These are phyloP conservation scores for Acanthaster planci DNA, from an alignment of 35 echinoderm and acorn worm genomes.

Conservation along the genomic window DNA sequence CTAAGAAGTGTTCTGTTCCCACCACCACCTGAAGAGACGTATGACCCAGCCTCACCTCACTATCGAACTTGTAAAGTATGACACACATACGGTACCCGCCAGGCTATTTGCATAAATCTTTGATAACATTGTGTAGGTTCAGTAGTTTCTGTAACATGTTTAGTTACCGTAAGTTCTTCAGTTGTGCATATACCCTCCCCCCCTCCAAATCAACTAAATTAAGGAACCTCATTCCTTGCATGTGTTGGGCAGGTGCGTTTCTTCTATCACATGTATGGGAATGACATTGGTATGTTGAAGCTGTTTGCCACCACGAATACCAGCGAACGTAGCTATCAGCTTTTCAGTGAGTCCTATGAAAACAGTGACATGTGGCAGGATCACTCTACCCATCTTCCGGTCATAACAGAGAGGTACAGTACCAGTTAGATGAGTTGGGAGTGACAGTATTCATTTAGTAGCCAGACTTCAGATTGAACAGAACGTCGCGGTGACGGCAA, in stretches of 20 bases:
- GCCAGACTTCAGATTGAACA: too few relatives aligned
- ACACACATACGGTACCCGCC: not conserved
- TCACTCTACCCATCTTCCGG: not conserved
- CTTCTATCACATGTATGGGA: slow-evolving; percentile 63
- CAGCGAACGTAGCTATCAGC: not conserved
- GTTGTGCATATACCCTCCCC: too few relatives aligned
- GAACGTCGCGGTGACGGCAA: too few relatives aligned
- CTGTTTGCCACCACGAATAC: slow-evolving; percentile 41
- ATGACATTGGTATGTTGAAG: slow-evolving; percentile 2
- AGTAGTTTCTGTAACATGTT: too few relatives aligned
- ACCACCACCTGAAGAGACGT: slow-evolving; percentile 47
- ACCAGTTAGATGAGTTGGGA: too few relatives aligned
- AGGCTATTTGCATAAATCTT: not conserved
- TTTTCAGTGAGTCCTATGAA: slow-evolving; percentile 44
- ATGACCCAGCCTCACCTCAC: slow-evolving; percentile 20
- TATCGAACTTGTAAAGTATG: slow-evolving; percentile 65
- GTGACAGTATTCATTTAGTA: too few relatives aligned
- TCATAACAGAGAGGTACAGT: slow-evolving; percentile 27
- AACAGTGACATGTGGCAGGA: slow-evolving; percentile 5
- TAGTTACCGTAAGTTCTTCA: too few relatives aligned
- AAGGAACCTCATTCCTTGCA: not conserved
- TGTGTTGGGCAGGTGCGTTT: slow-evolving; percentile 58
- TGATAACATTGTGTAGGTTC: too few relatives aligned
- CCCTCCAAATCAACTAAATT: too few relatives aligned
- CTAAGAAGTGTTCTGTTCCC: slow-evolving; percentile 53